Percentiles rank a stretch among this genome's conserved stretches.
phyloP scores from a whole-genome alignment of 1,140 invertebrate genomes.

The Rhyacophila brunnea region DNA sequence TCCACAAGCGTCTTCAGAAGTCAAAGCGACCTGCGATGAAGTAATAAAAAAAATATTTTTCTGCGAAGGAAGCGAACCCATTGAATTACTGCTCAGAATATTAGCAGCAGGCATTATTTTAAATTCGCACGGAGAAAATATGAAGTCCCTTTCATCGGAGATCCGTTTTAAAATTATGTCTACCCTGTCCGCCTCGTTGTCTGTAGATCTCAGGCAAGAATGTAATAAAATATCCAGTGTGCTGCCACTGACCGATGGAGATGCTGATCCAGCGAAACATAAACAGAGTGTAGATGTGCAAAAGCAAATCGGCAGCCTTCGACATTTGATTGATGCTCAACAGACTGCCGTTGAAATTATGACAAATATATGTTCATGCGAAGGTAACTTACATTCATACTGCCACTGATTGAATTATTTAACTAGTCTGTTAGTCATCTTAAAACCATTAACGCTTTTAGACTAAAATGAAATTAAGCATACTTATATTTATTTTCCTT shows the following conservation, averaged over 20 bases:
- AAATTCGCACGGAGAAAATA: slow-evolving; percentile 49
- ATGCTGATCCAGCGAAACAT: slow-evolving; percentile 38
- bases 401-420: too few relatives aligned
- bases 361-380: slow-evolving; percentile 67
- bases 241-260: slow-evolving; percentile 44
- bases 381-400: slow-evolving; percentile 47
- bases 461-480: too few relatives aligned
- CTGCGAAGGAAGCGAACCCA: slow-evolving; percentile 43
- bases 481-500: too few relatives aligned
- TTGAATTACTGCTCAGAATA: slow-evolving; percentile 55
- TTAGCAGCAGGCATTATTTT: slow-evolving; percentile 57
- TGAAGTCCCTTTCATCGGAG: slow-evolving; percentile 41
- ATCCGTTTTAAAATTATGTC: slow-evolving; percentile 47
- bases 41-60: slow-evolving; percentile 51
- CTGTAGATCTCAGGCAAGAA: slow-evolving; percentile 44
- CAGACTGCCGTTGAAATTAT: slow-evolving; percentile 67
- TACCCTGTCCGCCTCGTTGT: slow-evolving; percentile 50
- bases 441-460: too few relatives aligned
- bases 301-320: slow-evolving; percentile 50
- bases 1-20: slow-evolving; percentile 49
- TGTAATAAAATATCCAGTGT: slow-evolving; percentile 53
- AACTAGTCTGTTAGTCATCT: too few relatives aligned
- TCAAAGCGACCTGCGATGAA: slow-evolving; percentile 49
- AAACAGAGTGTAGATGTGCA: slow-evolving; percentile 36
- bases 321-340: slow-evolving; percentile 60